These are phyloP conservation scores for Orestias chungarensis DNA, from an alignment of 2,797 vertebrate species.

Conservation along the genomic window DNA sequence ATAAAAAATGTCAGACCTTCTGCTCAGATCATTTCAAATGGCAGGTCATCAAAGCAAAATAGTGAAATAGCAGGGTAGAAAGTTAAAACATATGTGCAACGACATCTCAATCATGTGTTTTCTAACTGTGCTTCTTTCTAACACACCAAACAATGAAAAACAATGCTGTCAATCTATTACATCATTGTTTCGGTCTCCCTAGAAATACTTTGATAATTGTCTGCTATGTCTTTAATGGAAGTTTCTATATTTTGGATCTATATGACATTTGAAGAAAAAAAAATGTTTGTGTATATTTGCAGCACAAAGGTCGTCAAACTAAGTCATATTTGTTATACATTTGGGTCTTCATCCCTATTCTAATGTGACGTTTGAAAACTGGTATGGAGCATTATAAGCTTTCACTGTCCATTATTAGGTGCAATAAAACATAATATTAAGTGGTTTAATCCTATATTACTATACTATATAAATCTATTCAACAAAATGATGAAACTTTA, in stretches of 20 bases:
- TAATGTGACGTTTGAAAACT: neutral
- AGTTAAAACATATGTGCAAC: slow-evolving; percentile 5
- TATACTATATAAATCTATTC: neutral
- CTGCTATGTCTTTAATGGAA: neutral
- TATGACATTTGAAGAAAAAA: neutral
- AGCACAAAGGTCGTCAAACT: neutral
- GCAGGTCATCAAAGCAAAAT: neutral
- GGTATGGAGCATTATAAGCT: neutral
- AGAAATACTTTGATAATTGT: slow-evolving; percentile 3
- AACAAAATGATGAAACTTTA: neutral
- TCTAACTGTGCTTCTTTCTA: neutral
- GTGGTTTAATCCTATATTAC: neutral
- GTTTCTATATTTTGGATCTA: neutral
- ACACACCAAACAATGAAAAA: neutral
- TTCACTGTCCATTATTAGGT: neutral
- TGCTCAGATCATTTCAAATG: slow-evolving; percentile 1
- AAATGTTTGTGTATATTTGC: neutral
- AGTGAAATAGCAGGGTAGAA: neutral
- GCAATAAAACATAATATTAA: neutral
- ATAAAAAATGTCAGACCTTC: neutral
- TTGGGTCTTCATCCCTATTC: neutral
- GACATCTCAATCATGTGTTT: slow-evolving; percentile 3
- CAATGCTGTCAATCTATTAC: neutral
- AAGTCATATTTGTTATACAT: neutral
- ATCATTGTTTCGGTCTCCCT: neutral